Percentiles rank a stretch among this genome's conserved stretches.
Evolutionary conservation across 2,797 vertebrate species (phyloP).

Genomic region (Onychomys arenicola): DNA sequence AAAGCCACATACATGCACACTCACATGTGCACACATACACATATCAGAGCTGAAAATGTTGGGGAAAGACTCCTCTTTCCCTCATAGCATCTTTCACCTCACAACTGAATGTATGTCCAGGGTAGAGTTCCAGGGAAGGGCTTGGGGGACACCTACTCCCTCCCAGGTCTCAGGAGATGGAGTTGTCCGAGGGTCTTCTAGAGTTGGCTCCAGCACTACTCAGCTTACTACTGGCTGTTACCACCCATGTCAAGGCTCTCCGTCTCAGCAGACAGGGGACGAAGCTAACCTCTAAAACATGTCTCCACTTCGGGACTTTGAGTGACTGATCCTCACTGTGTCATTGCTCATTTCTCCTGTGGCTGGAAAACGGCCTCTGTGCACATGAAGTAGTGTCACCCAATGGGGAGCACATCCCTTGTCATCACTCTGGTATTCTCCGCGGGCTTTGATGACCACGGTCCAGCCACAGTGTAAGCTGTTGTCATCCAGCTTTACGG

Average conservation of each 20-base stretch:
- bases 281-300: neutral
- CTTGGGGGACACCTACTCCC: accelerated
- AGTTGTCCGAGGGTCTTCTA: accelerated
- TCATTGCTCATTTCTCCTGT: neutral
- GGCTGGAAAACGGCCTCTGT: neutral
- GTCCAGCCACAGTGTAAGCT: accelerated
- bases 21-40: neutral
- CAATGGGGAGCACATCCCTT: accelerated
- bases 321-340: neutral
- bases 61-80: neutral
- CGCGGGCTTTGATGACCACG: accelerated
- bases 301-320: neutral
- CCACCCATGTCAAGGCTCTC: accelerated
- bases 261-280: neutral
- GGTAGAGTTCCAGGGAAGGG: neutral
- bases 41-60: no score
- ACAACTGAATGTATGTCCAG: accelerated
- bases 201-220: no score
- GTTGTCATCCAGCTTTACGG: accelerated
- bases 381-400: neutral
- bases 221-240: neutral
- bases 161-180: neutral
- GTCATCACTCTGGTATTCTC: accelerated
- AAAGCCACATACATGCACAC: neutral
- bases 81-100: accelerated